These are phyloP conservation scores for Zeugodacus cucurbitae DNA, from an alignment of 1,140 invertebrate genomes.

Conservation along the genomic window DNA sequence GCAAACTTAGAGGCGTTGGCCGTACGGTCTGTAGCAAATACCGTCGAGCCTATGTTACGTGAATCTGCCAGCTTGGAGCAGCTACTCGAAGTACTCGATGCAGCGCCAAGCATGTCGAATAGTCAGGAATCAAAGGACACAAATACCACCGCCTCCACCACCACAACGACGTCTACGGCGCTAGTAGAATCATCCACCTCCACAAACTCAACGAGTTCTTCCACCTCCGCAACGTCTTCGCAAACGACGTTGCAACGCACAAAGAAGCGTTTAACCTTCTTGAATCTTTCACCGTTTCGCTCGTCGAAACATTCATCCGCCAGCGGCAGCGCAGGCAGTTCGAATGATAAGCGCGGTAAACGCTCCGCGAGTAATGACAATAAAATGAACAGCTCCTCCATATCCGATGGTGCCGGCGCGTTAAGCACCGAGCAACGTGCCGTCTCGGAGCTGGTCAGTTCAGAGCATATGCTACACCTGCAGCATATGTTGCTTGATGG, in stretches of 20 bases:
- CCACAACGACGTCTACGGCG: constrained; percentile 60
- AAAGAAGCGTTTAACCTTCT: constrained; percentile 59
- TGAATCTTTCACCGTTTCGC: constrained; percentile 61
- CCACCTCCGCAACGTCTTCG: constrained; percentile 41
- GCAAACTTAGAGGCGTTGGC: constrained; percentile 50
- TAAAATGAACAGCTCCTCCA: not conserved
- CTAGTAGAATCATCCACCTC: constrained; percentile 61
- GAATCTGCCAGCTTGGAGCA: constrained; percentile 39
- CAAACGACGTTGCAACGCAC: constrained; percentile 50
- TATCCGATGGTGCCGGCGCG: not conserved
- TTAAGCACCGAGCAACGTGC: constrained; percentile 6
- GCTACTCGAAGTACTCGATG: constrained; percentile 50
- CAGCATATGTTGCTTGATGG: constrained; percentile 52
- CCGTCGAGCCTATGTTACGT: not conserved
- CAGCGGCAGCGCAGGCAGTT: not conserved
- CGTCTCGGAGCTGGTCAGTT: constrained; percentile 52
- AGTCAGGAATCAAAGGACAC: constrained; percentile 63
- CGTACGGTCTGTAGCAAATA: not conserved
- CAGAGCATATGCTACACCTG: constrained; percentile 61
- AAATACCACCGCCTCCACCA: constrained; percentile 38
- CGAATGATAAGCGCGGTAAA: not conserved
- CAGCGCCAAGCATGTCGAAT: constrained; percentile 57
- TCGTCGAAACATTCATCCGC: constrained; percentile 45
- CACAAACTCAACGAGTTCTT: constrained; percentile 50
- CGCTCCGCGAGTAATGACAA: not conserved